Conservation (phyloP, 2,797 vertebrate genomes). For the Pteropus rufus region DNA sequence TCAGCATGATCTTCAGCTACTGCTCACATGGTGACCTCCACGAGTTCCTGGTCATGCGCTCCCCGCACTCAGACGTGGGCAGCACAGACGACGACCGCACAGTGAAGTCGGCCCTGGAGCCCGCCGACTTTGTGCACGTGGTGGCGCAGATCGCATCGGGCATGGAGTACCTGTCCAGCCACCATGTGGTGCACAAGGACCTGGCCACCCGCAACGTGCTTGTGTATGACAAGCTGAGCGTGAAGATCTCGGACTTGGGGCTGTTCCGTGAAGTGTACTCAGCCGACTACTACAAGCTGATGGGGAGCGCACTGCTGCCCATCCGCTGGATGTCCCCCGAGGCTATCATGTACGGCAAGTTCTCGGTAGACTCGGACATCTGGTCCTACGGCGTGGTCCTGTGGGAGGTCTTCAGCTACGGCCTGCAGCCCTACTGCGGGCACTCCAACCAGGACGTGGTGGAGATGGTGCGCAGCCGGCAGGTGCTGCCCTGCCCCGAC, state of each 20-base stretch:
- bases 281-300: slow-evolving; percentile 95
- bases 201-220: slow-evolving; percentile 95
- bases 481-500: slow-evolving; percentile 93
- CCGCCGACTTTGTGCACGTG: slow-evolving; percentile 93
- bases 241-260: slow-evolving; percentile 96
- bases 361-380: slow-evolving; percentile 95
- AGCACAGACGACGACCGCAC: slow-evolving; percentile 96
- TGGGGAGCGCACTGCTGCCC: slow-evolving; percentile 91
- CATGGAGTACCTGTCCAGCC: slow-evolving; percentile 96
- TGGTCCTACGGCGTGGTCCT: slow-evolving; percentile 96
- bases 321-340: slow-evolving; percentile 98
- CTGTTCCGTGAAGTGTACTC: slow-evolving; percentile 96
- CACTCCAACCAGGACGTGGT: slow-evolving; percentile 98
- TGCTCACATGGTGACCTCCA: slow-evolving; percentile 94
- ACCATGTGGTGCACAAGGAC: slow-evolving; percentile 96
- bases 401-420: slow-evolving; percentile 98
- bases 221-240: slow-evolving; percentile 92
- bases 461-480: slow-evolving; percentile 94
- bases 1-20: slow-evolving; percentile 95
- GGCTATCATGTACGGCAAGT: slow-evolving; percentile 94
- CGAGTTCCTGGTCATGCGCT: slow-evolving; percentile 96
- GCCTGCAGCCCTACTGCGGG: slow-evolving; percentile 97
- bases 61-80: slow-evolving; percentile 95
- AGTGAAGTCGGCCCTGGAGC: slow-evolving; percentile 93
- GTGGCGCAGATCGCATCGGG: slow-evolving; percentile 94